Evolutionary conservation across 1,140 invertebrate species (phyloP).

Genomic region (Drosophila auraria): DNA sequence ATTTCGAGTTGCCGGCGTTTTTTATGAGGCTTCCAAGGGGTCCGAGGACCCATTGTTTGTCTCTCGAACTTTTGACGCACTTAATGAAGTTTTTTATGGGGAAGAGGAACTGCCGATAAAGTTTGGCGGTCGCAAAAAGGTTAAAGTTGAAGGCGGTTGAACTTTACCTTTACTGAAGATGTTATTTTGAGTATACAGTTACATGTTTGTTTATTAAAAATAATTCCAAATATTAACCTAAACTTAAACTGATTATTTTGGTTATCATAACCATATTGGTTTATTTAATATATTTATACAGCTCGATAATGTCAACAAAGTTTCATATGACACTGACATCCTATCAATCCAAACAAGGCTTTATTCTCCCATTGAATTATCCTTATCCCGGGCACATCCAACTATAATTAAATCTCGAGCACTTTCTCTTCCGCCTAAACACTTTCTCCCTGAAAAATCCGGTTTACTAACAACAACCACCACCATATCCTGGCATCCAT

Average conservation of each 20-base stretch:
- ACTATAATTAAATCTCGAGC: conserved; percentile 48
- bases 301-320: conserved; percentile 1
- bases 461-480: neutral
- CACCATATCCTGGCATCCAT: conserved; percentile 51
- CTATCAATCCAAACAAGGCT: conserved; percentile 39
- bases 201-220: neutral
- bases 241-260: neutral
- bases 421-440: conserved; percentile 45
- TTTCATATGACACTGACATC: conserved; percentile 13
- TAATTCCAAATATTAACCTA: neutral
- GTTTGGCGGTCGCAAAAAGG: neutral
- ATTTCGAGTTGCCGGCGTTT: conserved; percentile 46
- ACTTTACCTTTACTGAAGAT: neutral
- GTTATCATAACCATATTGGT: neutral
- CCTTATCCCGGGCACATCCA: conserved; percentile 18
- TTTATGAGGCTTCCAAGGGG: conserved; percentile 66
- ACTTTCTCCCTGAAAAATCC: conserved; percentile 32
- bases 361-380: conserved; percentile 14
- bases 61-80: conserved; percentile 46
- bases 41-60: conserved; percentile 49
- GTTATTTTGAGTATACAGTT: neutral
- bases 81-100: conserved; percentile 51
- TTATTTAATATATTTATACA: neutral
- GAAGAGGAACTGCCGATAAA: neutral
- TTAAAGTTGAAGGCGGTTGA: conserved; percentile 21